Evolutionary conservation across 2,113 vertebrate species (phyloP), one percentile per base, ranked within the genome.

Genomic region (Parotia lawesii): DNA sequence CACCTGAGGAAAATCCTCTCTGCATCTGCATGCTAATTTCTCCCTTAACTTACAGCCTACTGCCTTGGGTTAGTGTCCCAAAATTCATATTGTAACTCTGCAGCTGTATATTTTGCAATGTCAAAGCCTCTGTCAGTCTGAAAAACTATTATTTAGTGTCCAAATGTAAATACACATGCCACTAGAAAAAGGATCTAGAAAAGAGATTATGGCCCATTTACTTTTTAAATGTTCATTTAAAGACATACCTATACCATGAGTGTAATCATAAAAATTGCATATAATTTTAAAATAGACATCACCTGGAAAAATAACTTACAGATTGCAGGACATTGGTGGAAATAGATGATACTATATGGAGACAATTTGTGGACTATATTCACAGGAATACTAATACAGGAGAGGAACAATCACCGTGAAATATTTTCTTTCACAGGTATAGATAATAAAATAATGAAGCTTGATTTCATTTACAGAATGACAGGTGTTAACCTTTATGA

Each of bases 271-370:
- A 91, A 80, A 95, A 92, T 61, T 89, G 65, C 15, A 61, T 64
- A 57, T 80, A 79, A 51, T 73, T 94, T 94, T 76, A 87, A 95
- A 95, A 57, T 75, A 90, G 50, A 56, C 48, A 91, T 93, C 18
- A 66, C 53, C 28, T 94, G 64, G 79, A 70, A 79, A 96, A 97
- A 95, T 93, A 9, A 90, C 45, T 95, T 92, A 69, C 85, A 94
- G 66, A 83, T 67, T 95, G 47, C 45, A 89, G 62, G 69, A 87
- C 71, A 66, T 21, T 57, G 47, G 53, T 82, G 78, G 93, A 87
- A 96, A 90, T 92, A 85, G 67, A 74, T 61, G 9, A 79, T 53
- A 84, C 62, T 89, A 92, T 74, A 93, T 95, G 96, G 90, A 96
- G 93, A 86, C 53, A 85, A 91, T 96, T 96, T 92, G 76, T 60